Conservation (phyloP, 2,113 vertebrate species). For the Dasyprocta punctata region DNA sequence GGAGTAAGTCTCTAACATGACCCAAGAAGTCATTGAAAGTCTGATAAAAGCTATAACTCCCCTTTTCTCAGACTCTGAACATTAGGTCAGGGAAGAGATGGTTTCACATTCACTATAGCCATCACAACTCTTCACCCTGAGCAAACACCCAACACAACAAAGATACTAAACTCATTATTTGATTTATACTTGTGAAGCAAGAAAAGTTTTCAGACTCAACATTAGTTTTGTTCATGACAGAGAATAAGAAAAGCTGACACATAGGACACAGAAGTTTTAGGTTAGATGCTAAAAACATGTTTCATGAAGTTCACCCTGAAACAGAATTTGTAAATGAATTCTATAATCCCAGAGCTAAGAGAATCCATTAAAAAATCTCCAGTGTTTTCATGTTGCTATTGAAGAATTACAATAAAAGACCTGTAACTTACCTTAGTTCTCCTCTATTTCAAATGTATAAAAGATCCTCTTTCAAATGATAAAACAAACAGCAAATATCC, state of each 20-base stretch:
- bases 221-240: background rate
- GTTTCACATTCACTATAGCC: background rate
- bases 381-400: background rate
- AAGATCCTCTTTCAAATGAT: no score
- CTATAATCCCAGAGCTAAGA: background rate
- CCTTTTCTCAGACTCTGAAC: background rate
- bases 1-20: background rate
- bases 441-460: constrained; percentile 81
- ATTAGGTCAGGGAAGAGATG: background rate
- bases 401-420: background rate
- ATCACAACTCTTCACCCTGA: no score
- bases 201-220: background rate
- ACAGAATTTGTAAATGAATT: background rate
- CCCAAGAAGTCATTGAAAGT: background rate
- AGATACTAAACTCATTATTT: background rate
- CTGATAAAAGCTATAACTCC: background rate
- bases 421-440: constrained; percentile 78
- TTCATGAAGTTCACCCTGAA: background rate
- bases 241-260: background rate
- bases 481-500: constrained; percentile 70
- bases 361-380: background rate
- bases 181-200: background rate
- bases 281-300: background rate
- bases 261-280: background rate
- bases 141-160: background rate